Conservation (phyloP, 92 coral and sea anemone genomes). For the Isaurus tuberculatus region DNA sequence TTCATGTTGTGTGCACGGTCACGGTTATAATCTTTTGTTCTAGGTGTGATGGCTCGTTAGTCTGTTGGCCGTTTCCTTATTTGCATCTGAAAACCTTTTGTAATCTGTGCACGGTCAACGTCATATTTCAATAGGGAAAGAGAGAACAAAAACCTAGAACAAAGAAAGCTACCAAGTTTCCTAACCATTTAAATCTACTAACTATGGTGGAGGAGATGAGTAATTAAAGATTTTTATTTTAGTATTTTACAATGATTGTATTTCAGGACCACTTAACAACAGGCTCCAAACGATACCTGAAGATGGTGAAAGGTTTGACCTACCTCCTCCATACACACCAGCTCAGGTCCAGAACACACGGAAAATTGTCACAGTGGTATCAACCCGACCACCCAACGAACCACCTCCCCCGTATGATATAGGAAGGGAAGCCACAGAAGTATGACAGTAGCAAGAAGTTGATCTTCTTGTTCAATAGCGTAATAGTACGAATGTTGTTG, state of each 20-base stretch:
- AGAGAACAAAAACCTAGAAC: too few species aligned
- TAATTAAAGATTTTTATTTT: too few species aligned
- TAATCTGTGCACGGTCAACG: too few species aligned
- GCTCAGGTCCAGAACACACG: constrained; percentile 70
- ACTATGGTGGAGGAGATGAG: too few species aligned
- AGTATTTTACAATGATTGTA: neutral
- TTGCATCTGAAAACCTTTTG: too few species aligned
- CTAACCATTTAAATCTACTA: too few species aligned
- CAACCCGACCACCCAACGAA: constrained; percentile 81
- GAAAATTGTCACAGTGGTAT: constrained; percentile 56
- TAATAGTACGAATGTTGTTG: neutral
- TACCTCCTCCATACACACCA: constrained; percentile 98
- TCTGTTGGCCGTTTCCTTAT: too few species aligned
- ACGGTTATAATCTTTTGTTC: too few species aligned
- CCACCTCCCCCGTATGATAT: constrained; percentile 98
- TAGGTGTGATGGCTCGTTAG: too few species aligned
- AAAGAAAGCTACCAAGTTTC: too few species aligned
- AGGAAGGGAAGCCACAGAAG: constrained; percentile 82
- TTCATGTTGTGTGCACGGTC: too few species aligned
- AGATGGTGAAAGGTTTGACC: constrained; percentile 70
- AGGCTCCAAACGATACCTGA: constrained; percentile 74
- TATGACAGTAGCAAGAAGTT: constrained; percentile 54
- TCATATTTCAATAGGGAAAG: too few species aligned
- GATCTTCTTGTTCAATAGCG: neutral
- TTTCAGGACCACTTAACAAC: constrained; percentile 82